Evolutionary conservation across 2,113 vertebrate genomes (phyloP), one percentile per base, ranked within the genome.

Genomic region (Chascanopsetta lugubris): DNA sequence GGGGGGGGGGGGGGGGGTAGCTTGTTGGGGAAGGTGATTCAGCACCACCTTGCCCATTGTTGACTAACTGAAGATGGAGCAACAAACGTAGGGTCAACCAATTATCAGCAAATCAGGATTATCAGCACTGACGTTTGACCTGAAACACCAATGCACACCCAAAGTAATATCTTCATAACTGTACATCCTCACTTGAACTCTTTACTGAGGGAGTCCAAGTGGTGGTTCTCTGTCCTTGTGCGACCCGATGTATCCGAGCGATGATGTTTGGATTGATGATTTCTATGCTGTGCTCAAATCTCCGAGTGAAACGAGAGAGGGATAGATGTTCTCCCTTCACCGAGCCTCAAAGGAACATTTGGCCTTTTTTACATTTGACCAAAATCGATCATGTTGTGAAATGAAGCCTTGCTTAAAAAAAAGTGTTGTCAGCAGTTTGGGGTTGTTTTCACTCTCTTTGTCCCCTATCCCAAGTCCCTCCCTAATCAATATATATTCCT

Each of bases 321-420:
- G 9, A 25, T 10, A 2, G 1, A 26, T 2, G 8, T 26, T 60
- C 47, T 10, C 25, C 2, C 7, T 22, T 58, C 29, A 51, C 1
- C 0, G 18, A 0, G 21, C 47, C 40, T 66, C 51, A 57, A 38
- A 66, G 53, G 47, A 61, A 75, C 65, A 38, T 15, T 38, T 15
- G 6, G 15, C 34, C 38, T 30, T 42, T 6, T 25, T 43, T 20
- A 30, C 47, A 5, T 25, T 34, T 38, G 4, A 38, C 25, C 63
- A 43, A 79, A 69, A 55, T 55, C 40, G 8, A 42, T n/a, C n/a
- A n/a, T n/a, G n/a, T n/a, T n/a, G n/a, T 64, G 15, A 66, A 61
- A 38, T n/a, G 40, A 51, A 71, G 13, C 0, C 0, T 30, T 53
- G 60, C 6, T 13, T 58, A 18, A 54, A 1, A 46, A 48, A 22